Evolutionary conservation across 2,888 invertebrate genomes (phyloP).

Genomic region (Dynastes tityus): DNA sequence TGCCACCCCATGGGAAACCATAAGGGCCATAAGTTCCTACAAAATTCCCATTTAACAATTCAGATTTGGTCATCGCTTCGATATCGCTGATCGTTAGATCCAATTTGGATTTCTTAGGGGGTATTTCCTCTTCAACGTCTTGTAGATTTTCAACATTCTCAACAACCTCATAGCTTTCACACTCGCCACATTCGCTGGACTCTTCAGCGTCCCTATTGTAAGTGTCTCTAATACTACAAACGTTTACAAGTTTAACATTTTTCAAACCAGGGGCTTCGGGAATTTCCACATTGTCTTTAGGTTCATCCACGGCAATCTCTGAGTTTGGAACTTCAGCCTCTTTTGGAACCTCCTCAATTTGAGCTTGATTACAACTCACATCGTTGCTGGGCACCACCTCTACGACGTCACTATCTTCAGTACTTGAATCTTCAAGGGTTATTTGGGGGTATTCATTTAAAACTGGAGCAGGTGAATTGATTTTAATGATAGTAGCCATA

Average conservation of each 20-base stretch:
- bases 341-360: background rate
- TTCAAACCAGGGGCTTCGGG: background rate
- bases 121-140: conserved; percentile 42
- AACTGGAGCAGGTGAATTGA: background rate
- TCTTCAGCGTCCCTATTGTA: background rate
- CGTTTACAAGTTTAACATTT: background rate
- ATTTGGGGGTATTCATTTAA: background rate
- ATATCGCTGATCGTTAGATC: conserved; percentile 53
- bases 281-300: background rate
- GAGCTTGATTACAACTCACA: background rate
- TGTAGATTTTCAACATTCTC: no score
- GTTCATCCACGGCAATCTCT: background rate
- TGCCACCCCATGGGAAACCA: conserved; percentile 73
- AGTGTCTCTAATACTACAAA: conserved; percentile 12
- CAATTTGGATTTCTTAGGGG: conserved; percentile 47
- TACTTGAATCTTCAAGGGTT: background rate
- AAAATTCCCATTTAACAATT: conserved; percentile 54
- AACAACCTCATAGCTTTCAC: no score
- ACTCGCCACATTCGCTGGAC: background rate
- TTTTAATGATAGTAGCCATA: background rate
- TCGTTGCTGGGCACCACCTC: background rate
- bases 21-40: conserved; percentile 62
- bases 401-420: conserved; percentile 19
- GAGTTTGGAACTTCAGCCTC: background rate
- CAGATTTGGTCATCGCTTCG: conserved; percentile 56